phyloP scores from a whole-genome alignment of 2,888 invertebrate species.

The Melitaea athalia region DNA sequence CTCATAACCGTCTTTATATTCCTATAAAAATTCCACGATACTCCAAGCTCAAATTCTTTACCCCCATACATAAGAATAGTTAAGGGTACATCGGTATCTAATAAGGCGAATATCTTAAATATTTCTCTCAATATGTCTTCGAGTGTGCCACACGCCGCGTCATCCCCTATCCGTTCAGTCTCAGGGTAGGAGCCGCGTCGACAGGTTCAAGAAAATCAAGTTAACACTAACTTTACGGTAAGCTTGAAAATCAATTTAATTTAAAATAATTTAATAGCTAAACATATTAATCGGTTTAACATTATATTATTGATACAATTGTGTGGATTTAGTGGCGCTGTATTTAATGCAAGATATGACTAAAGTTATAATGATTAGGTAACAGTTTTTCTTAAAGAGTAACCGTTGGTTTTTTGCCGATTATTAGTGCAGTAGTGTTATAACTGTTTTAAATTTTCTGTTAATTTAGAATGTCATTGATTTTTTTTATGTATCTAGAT shows the following conservation, averaged over 20 bases:
- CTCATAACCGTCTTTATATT: neutral
- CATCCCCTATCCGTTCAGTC: slow-evolving; percentile 42
- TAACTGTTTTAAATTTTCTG: too few relatives aligned
- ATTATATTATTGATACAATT: too few relatives aligned
- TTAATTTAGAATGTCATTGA: too few relatives aligned
- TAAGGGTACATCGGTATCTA: too few relatives aligned
- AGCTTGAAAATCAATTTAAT: neutral
- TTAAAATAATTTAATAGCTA: too few relatives aligned
- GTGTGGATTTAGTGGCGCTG: too few relatives aligned
- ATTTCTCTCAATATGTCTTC: slow-evolving; percentile 16
- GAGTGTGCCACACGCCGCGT: slow-evolving; percentile 42
- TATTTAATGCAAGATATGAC: too few relatives aligned
- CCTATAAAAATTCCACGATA: neutral
- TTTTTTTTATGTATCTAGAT: neutral
- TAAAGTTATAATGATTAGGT: too few relatives aligned
- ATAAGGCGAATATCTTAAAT: neutral
- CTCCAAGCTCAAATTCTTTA: neutral
- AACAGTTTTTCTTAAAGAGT: too few relatives aligned
- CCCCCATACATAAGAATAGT: neutral
- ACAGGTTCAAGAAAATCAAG: slow-evolving; percentile 19
- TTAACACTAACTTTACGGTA: slow-evolving; percentile 7
- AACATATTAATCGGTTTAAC: too few relatives aligned
- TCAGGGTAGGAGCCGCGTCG: slow-evolving; percentile 33
- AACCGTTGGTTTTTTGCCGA: too few relatives aligned
- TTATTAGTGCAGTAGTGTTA: too few relatives aligned